Conservation (phyloP, 1,140 invertebrate species). For the Brachionus plicatilis region DNA sequence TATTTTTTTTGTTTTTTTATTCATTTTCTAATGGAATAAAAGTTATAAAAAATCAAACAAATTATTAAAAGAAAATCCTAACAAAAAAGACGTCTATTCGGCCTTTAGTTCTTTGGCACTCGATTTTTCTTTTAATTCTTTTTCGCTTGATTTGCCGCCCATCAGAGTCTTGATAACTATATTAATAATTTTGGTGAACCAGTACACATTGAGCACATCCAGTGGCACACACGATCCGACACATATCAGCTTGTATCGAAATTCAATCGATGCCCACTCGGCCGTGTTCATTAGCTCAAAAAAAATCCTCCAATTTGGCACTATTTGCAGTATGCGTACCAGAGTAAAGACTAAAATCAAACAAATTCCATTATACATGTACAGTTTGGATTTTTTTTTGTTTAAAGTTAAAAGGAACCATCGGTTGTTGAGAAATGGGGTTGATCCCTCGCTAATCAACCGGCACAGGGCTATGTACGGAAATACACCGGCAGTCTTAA, state of each 20-base stretch:
- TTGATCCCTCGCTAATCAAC: slow-evolving; percentile 1
- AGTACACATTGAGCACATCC: slow-evolving; percentile 23
- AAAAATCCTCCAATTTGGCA: slow-evolving; percentile 33
- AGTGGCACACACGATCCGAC: slow-evolving; percentile 5
- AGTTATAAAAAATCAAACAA: background rate
- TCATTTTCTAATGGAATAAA: background rate
- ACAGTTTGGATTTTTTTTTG: slow-evolving; percentile 20
- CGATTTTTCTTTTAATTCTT: background rate
- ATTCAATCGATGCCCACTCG: slow-evolving; percentile 4
- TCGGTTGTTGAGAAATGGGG: slow-evolving; percentile 5
- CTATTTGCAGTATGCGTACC: slow-evolving; percentile 9
- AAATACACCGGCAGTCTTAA: slow-evolving; percentile 29
- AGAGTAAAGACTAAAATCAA: slow-evolving; percentile 1
- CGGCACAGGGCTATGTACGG: slow-evolving; percentile 28
- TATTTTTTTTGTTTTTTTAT: background rate
- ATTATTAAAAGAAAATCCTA: background rate
- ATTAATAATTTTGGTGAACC: slow-evolving; percentile 23
- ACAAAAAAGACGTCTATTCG: background rate
- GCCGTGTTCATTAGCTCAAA: slow-evolving; percentile 4
- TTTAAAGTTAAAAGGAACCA: slow-evolving; percentile 16
- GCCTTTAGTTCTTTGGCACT: background rate
- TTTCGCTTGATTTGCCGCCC: background rate
- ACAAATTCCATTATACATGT: slow-evolving; percentile 1
- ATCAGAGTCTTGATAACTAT: background rate
- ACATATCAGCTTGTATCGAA: slow-evolving; percentile 10